Conservation (phyloP, 2,113 vertebrate species). For the Archilochus colubris region DNA sequence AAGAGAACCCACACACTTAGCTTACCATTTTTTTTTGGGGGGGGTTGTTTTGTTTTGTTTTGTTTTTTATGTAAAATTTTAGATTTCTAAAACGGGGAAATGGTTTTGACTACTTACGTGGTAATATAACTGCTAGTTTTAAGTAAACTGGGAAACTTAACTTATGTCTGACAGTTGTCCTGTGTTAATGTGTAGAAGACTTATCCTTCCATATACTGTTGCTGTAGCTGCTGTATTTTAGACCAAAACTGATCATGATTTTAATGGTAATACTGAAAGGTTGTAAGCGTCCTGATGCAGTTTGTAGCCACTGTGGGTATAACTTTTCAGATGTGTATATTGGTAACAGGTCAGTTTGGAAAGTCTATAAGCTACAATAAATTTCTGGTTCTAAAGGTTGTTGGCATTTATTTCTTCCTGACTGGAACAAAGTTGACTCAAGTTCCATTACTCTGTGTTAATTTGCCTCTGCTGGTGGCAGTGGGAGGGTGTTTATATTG, state of each 20-base stretch:
- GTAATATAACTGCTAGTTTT: slow-evolving; percentile 80
- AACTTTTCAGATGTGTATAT: slow-evolving; percentile 83
- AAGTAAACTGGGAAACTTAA: slow-evolving; percentile 80
- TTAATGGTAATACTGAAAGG: slow-evolving; percentile 78
- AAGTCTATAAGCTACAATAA: slow-evolving; percentile 83
- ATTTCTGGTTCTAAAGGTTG: slow-evolving; percentile 79
- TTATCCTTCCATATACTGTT: slow-evolving; percentile 80
- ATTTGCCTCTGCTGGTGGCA: background rate
- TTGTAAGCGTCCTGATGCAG: slow-evolving; percentile 78
- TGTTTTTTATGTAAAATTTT: slow-evolving; percentile 68
- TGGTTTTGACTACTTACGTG: slow-evolving; percentile 71
- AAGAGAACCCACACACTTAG: background rate
- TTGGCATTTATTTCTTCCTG: background rate
- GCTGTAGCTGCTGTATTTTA: slow-evolving; percentile 86
- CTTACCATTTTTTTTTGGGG: background rate
- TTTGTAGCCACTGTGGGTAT: slow-evolving; percentile 78
- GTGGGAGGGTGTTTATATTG: background rate
- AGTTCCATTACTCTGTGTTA: fast-evolving
- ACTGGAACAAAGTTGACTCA: background rate
- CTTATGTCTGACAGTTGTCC: slow-evolving; percentile 82
- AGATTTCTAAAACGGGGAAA: slow-evolving; percentile 78
- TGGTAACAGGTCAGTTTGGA: slow-evolving; percentile 83
- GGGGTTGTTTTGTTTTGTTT: background rate
- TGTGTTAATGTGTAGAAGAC: slow-evolving; percentile 88
- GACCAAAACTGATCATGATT: slow-evolving; percentile 75